Evolutionary conservation across 2,888 invertebrate species (phyloP).

Genomic region (Lasioglossum marginatum): DNA sequence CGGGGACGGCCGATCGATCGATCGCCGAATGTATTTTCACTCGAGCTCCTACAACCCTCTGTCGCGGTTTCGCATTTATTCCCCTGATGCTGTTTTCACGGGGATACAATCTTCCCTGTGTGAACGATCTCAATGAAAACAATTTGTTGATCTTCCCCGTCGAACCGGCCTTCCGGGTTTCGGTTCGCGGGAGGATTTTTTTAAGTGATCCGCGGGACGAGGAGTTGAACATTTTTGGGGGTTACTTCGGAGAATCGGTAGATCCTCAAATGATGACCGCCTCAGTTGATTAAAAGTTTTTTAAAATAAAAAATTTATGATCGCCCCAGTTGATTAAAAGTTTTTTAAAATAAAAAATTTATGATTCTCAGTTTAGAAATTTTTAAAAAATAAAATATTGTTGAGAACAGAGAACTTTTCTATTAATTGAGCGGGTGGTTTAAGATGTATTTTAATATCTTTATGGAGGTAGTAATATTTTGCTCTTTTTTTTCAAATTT

Average conservation of each 20-base stretch:
- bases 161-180: background rate
- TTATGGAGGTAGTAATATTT: background rate
- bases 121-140: background rate
- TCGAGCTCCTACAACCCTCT: background rate
- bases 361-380: no score
- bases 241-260: background rate
- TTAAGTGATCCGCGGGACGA: background rate
- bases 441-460: no score
- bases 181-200: background rate
- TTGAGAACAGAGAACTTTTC: no score
- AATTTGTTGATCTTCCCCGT: background rate
- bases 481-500: no score
- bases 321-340: no score
- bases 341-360: no score
- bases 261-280: no score
- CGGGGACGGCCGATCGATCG: conserved; percentile 33
- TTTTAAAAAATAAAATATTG: no score
- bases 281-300: no score
- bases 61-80: conserved; percentile 28
- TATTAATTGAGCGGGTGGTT: no score
- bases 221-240: background rate
- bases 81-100: background rate
- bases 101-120: background rate
- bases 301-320: no score
- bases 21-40: conserved; percentile 34